Percentiles rank a stretch among this genome's conserved stretches.
Conservation (phyloP, 2,888 invertebrate genomes). For the Rhogogaster chlorosoma region DNA sequence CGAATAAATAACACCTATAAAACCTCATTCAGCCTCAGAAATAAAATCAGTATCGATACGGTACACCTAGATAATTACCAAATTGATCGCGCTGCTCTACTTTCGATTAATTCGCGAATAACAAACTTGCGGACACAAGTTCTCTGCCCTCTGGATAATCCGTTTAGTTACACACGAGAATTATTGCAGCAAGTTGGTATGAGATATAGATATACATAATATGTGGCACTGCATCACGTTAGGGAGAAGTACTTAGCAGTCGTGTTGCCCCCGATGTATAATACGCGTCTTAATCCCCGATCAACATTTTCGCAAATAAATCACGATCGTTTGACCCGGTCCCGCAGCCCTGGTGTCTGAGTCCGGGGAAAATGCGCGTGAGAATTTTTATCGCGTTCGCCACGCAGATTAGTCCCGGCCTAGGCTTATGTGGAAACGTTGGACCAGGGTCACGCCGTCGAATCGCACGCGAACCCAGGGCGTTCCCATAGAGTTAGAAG, state of each 20-base stretch:
- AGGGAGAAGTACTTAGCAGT: background rate
- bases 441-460: conserved; percentile 31
- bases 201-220: background rate
- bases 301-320: conserved; percentile 45
- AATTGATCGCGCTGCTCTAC: background rate
- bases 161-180: conserved; percentile 32
- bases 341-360: background rate
- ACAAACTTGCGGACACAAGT: conserved; percentile 11
- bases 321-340: conserved; percentile 29
- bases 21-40: background rate
- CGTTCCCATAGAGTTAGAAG: conserved; percentile 18
- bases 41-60: background rate
- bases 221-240: background rate
- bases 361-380: conserved; percentile 58
- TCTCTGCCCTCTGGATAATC: background rate
- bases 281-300: conserved; percentile 43
- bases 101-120: conserved; percentile 27
- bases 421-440: background rate
- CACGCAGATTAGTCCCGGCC: conserved; percentile 68
- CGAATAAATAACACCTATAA: background rate
- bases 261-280: background rate
- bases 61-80: background rate
- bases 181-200: background rate
- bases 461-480: conserved; percentile 31
- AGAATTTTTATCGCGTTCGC: conserved; percentile 69